Evolutionary conservation across 2,888 invertebrate species (phyloP).

Genomic region (Idaea straminata): DNA sequence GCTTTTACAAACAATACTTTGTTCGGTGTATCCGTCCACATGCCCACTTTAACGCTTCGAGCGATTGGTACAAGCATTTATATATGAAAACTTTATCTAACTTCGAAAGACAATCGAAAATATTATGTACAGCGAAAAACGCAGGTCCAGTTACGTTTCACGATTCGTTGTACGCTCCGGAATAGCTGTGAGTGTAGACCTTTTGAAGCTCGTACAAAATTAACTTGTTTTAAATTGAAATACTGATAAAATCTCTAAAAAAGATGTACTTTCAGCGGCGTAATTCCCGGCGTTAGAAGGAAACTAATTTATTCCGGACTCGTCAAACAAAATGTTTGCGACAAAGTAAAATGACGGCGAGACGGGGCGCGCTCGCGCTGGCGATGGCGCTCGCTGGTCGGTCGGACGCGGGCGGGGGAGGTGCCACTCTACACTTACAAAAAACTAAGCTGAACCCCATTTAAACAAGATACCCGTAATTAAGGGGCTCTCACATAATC

Average conservation of each 20-base stretch:
- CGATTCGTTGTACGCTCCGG: neutral
- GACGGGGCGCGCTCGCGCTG: neutral
- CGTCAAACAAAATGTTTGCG: neutral
- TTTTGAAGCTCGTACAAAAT: neutral
- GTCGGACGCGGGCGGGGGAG: neutral
- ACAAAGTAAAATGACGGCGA: neutral
- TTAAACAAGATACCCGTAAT: constrained; percentile 47
- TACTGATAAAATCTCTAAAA: neutral
- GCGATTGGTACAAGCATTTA: no score
- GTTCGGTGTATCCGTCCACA: no score
- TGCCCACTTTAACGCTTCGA: no score
- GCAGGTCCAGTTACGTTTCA: neutral
- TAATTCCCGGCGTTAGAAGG: neutral
- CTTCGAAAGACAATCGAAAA: no score
- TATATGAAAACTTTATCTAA: no score
- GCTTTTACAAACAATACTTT: neutral
- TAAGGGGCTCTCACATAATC: constrained; percentile 61
- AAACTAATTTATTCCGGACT: neutral
- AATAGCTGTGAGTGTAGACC: neutral
- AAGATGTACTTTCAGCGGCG: neutral
- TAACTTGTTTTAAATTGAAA: neutral
- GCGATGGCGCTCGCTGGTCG: neutral
- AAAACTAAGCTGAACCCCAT: constrained; percentile 42
- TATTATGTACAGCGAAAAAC: no score
- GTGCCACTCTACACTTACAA: constrained; percentile 23